Percentiles rank a stretch among this genome's conserved stretches.
Evolutionary conservation across 2,113 vertebrate genomes (phyloP).

Genomic region (Amphiprion ocellaris): DNA sequence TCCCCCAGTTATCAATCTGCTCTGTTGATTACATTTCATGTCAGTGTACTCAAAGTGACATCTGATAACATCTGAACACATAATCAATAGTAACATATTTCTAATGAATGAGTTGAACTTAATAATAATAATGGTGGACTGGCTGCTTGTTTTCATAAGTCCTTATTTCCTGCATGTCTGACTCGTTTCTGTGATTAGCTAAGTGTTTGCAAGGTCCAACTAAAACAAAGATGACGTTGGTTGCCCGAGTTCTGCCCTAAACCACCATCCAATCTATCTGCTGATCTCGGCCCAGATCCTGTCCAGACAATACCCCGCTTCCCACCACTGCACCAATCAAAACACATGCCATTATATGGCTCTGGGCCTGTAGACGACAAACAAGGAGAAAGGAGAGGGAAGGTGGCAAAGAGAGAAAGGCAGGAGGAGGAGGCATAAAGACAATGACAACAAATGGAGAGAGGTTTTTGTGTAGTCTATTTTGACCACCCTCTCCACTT

Average conservation of each 20-base stretch:
- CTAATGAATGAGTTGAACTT: slow-evolving; percentile 64
- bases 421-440: slow-evolving; percentile 12
- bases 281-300: slow-evolving; percentile 84
- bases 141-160: slow-evolving; percentile 79
- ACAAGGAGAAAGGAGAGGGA: slow-evolving; percentile 46
- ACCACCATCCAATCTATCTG: slow-evolving; percentile 73
- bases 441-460: slow-evolving; percentile 51
- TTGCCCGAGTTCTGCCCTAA: slow-evolving; percentile 64
- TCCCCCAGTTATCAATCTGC: slow-evolving; percentile 5
- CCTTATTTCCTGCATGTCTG: slow-evolving; percentile 75
- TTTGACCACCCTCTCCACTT: slow-evolving; percentile 43
- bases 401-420: slow-evolving; percentile 52
- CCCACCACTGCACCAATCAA: slow-evolving; percentile 79
- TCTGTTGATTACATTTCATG: slow-evolving; percentile 35
- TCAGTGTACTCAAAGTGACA: slow-evolving; percentile 18
- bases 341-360: slow-evolving; percentile 76
- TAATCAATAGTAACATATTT: slow-evolving; percentile 62
- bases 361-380: slow-evolving; percentile 55
- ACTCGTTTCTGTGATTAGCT: slow-evolving; percentile 75
- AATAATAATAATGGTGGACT: slow-evolving; percentile 56
- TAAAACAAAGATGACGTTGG: slow-evolving; percentile 81
- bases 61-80: slow-evolving; percentile 58
- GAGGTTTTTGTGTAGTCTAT: slow-evolving; percentile 52
- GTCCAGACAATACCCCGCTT: slow-evolving; percentile 85
- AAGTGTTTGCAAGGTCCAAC: slow-evolving; percentile 79